Evolutionary conservation across 1,140 invertebrate genomes (phyloP).

Genomic region (Caerostris darwini): DNA sequence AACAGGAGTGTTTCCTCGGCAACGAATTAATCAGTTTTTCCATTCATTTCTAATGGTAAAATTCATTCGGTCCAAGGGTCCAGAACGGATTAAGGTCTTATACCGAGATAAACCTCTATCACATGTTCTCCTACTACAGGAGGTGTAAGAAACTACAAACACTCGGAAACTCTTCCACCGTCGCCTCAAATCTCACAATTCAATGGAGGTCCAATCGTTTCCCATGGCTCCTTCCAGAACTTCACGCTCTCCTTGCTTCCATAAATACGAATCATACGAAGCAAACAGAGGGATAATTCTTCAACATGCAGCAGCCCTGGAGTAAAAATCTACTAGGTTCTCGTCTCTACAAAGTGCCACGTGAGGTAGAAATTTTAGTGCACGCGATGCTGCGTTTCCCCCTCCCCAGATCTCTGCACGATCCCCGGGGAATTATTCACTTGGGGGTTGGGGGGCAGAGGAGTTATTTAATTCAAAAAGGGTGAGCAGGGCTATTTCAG

Average conservation of each 20-base stretch:
- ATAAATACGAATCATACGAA: not conserved
- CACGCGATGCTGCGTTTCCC: slow-evolving; percentile 8
- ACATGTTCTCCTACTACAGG: too few relatives aligned
- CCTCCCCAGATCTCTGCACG: not conserved
- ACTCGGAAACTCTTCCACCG: too few relatives aligned
- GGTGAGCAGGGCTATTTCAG: not conserved
- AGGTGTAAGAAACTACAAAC: too few relatives aligned
- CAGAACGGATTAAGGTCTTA: too few relatives aligned
- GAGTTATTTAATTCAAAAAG: slow-evolving; percentile 17
- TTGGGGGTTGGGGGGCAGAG: not conserved
- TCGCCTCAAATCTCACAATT: not conserved
- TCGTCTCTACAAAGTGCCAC: slow-evolving; percentile 13
- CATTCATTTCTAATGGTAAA: too few relatives aligned
- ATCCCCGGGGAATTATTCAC: slow-evolving; percentile 15
- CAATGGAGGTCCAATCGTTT: not conserved
- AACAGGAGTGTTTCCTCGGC: too few relatives aligned
- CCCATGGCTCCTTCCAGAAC: slow-evolving; percentile 1
- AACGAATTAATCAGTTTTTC: too few relatives aligned
- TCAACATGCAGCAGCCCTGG: not conserved
- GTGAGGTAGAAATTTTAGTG: not conserved
- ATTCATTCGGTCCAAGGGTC: too few relatives aligned
- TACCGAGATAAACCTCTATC: too few relatives aligned
- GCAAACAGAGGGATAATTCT: not conserved
- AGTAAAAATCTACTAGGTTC: not conserved
- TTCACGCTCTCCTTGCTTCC: slow-evolving; percentile 1